These are phyloP conservation scores for Achlya flavicornis DNA, from an alignment of 2,888 invertebrate genomes.

Conservation along the genomic window DNA sequence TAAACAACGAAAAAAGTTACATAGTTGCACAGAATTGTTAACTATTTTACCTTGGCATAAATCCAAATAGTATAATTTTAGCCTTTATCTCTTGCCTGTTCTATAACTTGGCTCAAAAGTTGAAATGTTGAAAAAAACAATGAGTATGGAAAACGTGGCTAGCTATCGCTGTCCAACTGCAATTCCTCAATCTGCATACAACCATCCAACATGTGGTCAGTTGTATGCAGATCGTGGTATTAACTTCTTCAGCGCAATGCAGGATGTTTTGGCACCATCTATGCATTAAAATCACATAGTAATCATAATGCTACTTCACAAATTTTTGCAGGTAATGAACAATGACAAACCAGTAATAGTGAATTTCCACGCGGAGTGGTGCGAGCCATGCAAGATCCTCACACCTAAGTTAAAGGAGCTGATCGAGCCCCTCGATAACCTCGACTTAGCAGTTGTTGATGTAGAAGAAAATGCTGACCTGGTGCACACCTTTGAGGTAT, in stretches of 20 bases:
- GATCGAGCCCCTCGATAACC: constrained; percentile 87
- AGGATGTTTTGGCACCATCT: too few relatives aligned
- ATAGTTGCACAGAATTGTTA: background rate
- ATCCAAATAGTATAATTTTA: constrained; percentile 2
- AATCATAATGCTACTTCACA: too few relatives aligned
- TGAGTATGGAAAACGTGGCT: too few relatives aligned
- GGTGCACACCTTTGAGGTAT: constrained; percentile 88
- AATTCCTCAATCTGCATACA: too few relatives aligned
- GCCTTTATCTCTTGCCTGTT: background rate
- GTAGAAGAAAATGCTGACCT: constrained; percentile 92
- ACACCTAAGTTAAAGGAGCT: constrained; percentile 92
- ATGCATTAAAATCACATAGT: too few relatives aligned
- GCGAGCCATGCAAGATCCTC: constrained; percentile 94
- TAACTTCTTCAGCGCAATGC: too few relatives aligned
- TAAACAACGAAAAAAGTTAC: background rate
- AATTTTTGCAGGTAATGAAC: constrained; percentile 86
- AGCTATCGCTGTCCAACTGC: too few relatives aligned
- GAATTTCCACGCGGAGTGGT: constrained; percentile 96
- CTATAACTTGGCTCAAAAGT: background rate
- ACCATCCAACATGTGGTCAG: too few relatives aligned
- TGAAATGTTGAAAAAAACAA: too few relatives aligned
- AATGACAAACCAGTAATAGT: constrained; percentile 94
- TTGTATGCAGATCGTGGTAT: too few relatives aligned
- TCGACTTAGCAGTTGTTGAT: constrained; percentile 92
- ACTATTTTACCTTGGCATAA: background rate